Evolutionary conservation across 2,888 invertebrate genomes (phyloP).

Genomic region (Ecdyonurus torrentis): DNA sequence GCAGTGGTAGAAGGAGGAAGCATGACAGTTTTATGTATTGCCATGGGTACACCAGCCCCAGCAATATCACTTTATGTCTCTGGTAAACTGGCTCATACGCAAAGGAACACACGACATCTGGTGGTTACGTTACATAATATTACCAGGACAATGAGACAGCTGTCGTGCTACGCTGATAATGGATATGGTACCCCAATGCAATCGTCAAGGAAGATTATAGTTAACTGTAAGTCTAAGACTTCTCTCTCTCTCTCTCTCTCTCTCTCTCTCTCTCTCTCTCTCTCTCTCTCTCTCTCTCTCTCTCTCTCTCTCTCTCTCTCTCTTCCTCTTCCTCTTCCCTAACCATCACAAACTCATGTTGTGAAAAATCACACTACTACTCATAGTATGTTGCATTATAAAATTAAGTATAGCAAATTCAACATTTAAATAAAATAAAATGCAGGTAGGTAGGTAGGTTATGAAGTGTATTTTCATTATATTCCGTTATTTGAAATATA

Average conservation of each 20-base stretch:
- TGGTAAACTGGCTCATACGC: constrained; percentile 51
- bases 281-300: background rate
- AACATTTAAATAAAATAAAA: too few species aligned
- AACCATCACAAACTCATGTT: too few species aligned
- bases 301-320: background rate
- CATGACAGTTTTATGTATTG: constrained; percentile 72
- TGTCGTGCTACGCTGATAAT: constrained; percentile 77
- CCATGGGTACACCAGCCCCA: constrained; percentile 71
- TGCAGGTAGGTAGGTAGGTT: too few species aligned
- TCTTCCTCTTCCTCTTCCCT: background rate
- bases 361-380: too few species aligned
- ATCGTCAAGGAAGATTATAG: constrained; percentile 59
- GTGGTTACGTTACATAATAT: constrained; percentile 75
- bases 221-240: constrained; percentile 53
- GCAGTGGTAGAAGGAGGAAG: constrained; percentile 70
- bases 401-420: too few species aligned
- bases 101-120: constrained; percentile 69
- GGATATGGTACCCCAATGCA: constrained; percentile 79
- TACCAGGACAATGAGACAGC: constrained; percentile 67
- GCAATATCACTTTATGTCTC: constrained; percentile 68
- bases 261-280: background rate
- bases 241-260: background rate
- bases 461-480: too few species aligned
- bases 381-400: too few species aligned
- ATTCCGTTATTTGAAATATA: too few species aligned